phyloP scores from a whole-genome alignment of 2,888 invertebrate species.

The Helleia helle region DNA sequence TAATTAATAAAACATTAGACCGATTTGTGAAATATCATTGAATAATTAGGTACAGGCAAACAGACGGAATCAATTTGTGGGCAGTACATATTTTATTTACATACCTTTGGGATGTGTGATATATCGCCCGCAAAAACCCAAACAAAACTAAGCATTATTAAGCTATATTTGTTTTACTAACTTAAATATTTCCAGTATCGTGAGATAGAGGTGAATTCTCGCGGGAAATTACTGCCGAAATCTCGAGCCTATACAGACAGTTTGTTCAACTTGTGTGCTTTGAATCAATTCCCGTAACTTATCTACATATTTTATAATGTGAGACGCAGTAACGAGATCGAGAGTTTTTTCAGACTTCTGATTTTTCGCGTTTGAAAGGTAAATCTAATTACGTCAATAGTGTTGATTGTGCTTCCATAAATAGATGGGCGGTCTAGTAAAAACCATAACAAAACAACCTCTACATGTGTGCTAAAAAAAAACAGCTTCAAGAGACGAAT shows the following conservation, averaged over 20 bases:
- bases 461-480: too few species aligned
- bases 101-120: background rate
- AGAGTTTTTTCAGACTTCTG: conserved; percentile 19
- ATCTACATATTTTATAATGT: conserved; percentile 71
- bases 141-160: conserved; percentile 6
- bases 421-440: too few species aligned
- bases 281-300: conserved; percentile 71
- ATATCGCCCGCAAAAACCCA: background rate
- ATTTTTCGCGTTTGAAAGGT: background rate
- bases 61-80: too few species aligned
- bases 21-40: too few species aligned
- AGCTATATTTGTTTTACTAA: conserved; percentile 1
- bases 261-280: conserved; percentile 55
- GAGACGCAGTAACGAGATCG: conserved; percentile 52
- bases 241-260: conserved; percentile 61
- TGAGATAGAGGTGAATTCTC: conserved; percentile 59
- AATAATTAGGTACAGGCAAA: too few species aligned
- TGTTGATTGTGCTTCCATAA: too few species aligned
- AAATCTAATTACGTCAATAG: background rate
- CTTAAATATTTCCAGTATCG: conserved; percentile 53
- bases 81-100: too few species aligned
- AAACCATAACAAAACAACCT: too few species aligned
- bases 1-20: too few species aligned
- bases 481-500: too few species aligned
- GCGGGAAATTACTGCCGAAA: conserved; percentile 69